phyloP scores from a whole-genome alignment of 2,113 vertebrate genomes.

The Passer montanus region DNA sequence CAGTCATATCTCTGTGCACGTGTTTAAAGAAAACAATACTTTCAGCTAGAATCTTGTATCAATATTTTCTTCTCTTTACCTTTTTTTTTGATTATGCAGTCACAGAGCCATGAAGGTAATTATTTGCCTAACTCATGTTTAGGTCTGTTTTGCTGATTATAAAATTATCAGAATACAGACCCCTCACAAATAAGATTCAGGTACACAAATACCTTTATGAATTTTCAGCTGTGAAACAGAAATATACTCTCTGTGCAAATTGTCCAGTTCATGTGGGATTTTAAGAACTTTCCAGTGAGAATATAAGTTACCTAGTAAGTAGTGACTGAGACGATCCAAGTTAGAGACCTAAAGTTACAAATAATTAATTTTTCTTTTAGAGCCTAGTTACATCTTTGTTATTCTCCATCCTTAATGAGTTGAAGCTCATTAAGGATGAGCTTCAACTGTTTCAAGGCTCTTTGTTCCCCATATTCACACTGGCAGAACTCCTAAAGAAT shows the following conservation, averaged over 20 bases:
- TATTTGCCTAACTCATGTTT: neutral
- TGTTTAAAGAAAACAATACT: neutral
- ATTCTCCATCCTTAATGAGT: neutral
- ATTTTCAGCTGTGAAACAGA: neutral
- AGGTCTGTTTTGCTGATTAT: neutral
- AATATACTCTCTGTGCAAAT: neutral
- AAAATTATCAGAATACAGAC: neutral
- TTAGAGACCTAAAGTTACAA: neutral
- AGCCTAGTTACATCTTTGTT: neutral
- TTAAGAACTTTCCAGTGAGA: neutral
- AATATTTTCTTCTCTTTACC: neutral
- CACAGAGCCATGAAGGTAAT: neutral
- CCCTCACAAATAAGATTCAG: neutral
- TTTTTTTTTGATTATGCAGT: neutral
- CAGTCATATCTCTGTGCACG: neutral
- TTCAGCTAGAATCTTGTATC: neutral
- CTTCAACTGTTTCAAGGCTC: neutral
- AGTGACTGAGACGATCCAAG: neutral
- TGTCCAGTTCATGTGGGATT: neutral
- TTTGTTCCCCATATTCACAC: neutral
- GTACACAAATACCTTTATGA: neutral
- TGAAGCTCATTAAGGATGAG: neutral
- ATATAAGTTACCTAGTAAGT: neutral
- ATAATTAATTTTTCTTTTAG: neutral
- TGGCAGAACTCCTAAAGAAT: neutral